Conservation (phyloP, 2,113 vertebrate genomes). For the Gobio gobio region DNA sequence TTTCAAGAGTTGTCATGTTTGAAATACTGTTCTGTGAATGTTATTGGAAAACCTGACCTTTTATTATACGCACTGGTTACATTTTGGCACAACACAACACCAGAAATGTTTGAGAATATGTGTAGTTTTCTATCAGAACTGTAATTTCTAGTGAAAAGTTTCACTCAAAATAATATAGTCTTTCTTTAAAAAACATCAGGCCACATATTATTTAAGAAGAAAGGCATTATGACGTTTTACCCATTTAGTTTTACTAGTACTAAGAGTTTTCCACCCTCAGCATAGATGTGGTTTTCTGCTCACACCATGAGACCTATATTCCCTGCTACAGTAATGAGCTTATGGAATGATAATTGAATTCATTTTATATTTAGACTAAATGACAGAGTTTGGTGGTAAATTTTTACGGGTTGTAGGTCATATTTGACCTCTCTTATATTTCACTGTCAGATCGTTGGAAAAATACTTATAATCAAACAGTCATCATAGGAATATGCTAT, state of each 20-base stretch:
- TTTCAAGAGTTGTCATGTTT: background rate
- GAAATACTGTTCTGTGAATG: background rate
- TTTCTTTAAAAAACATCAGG: constrained; percentile 46
- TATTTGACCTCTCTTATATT: background rate
- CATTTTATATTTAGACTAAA: constrained; percentile 37
- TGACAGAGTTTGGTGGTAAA: constrained; percentile 12
- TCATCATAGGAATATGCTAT: background rate
- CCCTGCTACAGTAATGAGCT: constrained; percentile 29
- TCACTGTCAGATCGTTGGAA: background rate
- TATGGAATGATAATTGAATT: constrained; percentile 43
- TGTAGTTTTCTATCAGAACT: constrained; percentile 44
- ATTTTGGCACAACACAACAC: constrained; percentile 76
- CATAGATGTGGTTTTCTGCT: constrained; percentile 42
- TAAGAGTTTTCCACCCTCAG: constrained; percentile 42
- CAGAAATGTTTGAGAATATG: constrained; percentile 54
- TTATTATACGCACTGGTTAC: constrained; percentile 72
- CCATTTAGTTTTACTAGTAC: constrained; percentile 47
- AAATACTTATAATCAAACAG: constrained; percentile 19
- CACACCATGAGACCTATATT: constrained; percentile 18
- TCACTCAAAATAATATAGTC: constrained; percentile 25
- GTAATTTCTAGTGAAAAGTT: constrained; percentile 36
- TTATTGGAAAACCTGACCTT: constrained; percentile 61
- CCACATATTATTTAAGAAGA: constrained; percentile 50
- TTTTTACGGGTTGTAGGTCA: constrained; percentile 9
- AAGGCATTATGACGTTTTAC: constrained; percentile 39